Evolutionary conservation across 2,113 vertebrate species (phyloP), one percentile per base, ranked within the genome.

Genomic region (Corythornis madagascariensis): DNA sequence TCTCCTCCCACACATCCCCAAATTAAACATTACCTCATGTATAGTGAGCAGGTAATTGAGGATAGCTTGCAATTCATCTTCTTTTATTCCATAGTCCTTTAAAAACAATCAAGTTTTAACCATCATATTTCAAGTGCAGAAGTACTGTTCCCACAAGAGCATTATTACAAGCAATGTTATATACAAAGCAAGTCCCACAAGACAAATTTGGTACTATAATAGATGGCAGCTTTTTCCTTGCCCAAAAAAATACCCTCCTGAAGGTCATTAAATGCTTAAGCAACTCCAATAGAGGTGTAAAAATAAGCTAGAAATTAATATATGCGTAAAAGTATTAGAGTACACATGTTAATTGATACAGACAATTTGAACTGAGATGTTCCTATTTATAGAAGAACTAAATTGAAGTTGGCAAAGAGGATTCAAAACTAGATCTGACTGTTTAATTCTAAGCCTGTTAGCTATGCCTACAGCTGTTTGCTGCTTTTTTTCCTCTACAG

Each of bases 1-100:
- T 17, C 25, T 42, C 33, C 16, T 16, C 21, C 18, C 13, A 6
- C 17, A 40, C 31, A 48, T 3, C 9, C 40, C 38, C 70, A 70
- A 40, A 78, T 50, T 60, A 57, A 91, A 95, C 89, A 86, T 94
- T 98, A 99, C 99, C 99, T 99, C 99, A 14, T 99, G 99, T 94
- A 99, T 99, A 70, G 99, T 99, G 55, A 99, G 98, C 61, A 99
- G 98, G 81, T 99, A 99, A 97, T 98, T 99, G 77, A 99, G 98
- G 97, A 99, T 99, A 86, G 99, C 99, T 96, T 99, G 99, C 17
- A 99, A 97, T 95, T 99, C 99, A 73, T 99, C 99, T 96, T 99
- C 99, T 94, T 99, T 99, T 75, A 99, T 98, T 29, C 99, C 99
- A 45, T 97, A 98, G 96, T 99, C 99, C 99, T 99, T 96, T 40